A percentile compares a stretch with the other conserved stretches of the same genome.
These are phyloP conservation scores for Tricholaema leucomelas DNA, from an alignment of 2,113 vertebrate genomes.

Conservation along the genomic window DNA sequence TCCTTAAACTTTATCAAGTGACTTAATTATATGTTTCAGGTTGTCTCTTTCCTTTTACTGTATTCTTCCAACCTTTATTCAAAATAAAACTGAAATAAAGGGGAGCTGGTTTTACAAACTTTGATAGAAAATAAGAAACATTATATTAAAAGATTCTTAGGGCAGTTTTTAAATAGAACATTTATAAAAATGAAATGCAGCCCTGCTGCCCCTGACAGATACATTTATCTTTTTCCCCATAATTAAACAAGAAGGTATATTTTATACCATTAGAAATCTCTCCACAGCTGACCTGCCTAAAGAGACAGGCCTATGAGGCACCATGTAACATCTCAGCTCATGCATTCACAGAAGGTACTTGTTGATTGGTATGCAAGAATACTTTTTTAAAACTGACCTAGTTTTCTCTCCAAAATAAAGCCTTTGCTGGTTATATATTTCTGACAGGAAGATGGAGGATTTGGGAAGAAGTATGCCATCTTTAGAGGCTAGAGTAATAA, in stretches of 20 bases:
- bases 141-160: not conserved
- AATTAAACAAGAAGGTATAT: not conserved
- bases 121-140: not conserved
- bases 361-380: not conserved
- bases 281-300: not conserved
- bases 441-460: not conserved
- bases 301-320: not conserved
- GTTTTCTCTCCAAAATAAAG: not conserved
- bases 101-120: not conserved
- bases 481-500: not conserved
- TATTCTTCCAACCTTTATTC: not conserved
- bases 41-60: not conserved
- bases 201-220: not conserved
- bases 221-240: not conserved
- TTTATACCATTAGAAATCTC: not conserved
- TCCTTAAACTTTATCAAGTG: not conserved
- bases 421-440: not conserved
- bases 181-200: not conserved
- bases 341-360: not conserved
- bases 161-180: not conserved
- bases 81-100: not conserved
- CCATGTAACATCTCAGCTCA: not conserved
- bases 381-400: not conserved
- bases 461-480: not conserved
- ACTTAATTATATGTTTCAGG: not conserved